These are phyloP conservation scores for Drosophila mayaguana DNA, from an alignment of 2,888 invertebrate genomes.

Conservation along the genomic window DNA sequence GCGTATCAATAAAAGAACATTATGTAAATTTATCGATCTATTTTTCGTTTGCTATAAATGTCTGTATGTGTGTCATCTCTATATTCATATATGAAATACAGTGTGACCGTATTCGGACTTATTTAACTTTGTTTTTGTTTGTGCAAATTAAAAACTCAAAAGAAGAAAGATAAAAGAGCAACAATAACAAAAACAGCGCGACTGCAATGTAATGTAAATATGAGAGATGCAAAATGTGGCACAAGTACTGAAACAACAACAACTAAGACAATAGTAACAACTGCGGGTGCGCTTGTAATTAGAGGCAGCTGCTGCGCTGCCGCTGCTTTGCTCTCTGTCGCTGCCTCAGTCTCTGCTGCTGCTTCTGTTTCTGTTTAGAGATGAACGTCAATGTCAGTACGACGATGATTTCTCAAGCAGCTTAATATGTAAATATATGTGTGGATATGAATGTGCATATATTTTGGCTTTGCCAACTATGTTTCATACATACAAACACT, in stretches of 20 bases:
- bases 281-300: conserved; percentile 66
- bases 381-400: conserved; percentile 71
- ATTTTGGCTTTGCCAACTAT: conserved; percentile 36
- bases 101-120: neutral
- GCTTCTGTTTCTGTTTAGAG: conserved; percentile 20
- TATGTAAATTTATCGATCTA: neutral
- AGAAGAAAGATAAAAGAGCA: conserved; percentile 5
- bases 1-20: neutral
- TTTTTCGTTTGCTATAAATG: neutral
- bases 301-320: conserved; percentile 52
- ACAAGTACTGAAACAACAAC: conserved; percentile 64
- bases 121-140: neutral
- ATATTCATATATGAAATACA: neutral
- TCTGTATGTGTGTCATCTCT: neutral
- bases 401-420: conserved; percentile 74
- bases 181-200: neutral
- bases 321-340: conserved; percentile 14
- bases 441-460: conserved; percentile 14
- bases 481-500: conserved; percentile 15
- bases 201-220: conserved; percentile 54
- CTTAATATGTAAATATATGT: conserved; percentile 24
- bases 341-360: conserved; percentile 4
- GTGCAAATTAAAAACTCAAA: neutral
- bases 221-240: conserved; percentile 72
- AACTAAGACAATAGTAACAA: conserved; percentile 38